Conservation (phyloP, 2,113 vertebrate genomes). For the Oncorhynchus kisutch region DNA sequence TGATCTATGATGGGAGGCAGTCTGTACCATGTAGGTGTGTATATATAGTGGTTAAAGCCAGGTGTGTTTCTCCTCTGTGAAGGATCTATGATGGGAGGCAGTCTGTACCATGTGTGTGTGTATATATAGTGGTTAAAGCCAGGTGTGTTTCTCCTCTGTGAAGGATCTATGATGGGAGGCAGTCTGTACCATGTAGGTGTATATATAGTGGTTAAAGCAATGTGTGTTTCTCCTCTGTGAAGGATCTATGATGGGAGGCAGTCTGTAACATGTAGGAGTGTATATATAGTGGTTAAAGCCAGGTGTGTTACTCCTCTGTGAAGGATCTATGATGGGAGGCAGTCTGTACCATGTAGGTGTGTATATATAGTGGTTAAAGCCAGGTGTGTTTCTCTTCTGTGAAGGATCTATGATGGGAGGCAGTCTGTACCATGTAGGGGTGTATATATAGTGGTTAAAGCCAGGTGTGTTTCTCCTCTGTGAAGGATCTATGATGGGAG, state of each 20-base stretch:
- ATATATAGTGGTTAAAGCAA: background rate
- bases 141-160: background rate
- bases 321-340: slow-evolving; percentile 64
- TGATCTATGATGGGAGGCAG: slow-evolving; percentile 62
- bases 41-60: background rate
- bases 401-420: slow-evolving; percentile 63
- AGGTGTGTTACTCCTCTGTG: background rate
- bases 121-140: too few species aligned
- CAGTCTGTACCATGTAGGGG: slow-evolving; percentile 40
- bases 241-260: slow-evolving; percentile 65
- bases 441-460: background rate
- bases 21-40: slow-evolving; percentile 36
- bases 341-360: slow-evolving; percentile 37
- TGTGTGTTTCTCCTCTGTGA: background rate
- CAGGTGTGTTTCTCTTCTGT: background rate
- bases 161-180: slow-evolving; percentile 64
- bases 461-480: background rate
- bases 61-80: background rate
- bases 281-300: background rate
- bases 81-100: slow-evolving; percentile 65
- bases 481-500: slow-evolving; percentile 63
- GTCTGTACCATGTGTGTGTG: slow-evolving; percentile 37
- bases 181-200: slow-evolving; percentile 40
- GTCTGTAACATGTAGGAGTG: slow-evolving; percentile 35
- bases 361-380: too few species aligned